Base-by-base conservation (phyloP, 1,140 invertebrate species). In the Musca vetustissima region DNA sequence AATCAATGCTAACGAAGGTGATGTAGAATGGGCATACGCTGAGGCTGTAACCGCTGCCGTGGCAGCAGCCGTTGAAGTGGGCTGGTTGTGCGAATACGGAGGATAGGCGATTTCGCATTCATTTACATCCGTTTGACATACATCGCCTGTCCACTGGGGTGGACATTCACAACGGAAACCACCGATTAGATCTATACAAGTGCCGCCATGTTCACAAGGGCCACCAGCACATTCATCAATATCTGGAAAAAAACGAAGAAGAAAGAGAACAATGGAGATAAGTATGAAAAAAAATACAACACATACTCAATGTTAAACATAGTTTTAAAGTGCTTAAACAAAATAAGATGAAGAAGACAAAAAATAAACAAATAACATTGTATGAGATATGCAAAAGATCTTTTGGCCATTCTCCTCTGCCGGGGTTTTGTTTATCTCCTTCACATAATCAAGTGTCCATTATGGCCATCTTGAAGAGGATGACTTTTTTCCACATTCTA, bases 191-290 rank as follows among this genome's bases (percentile, higher is more conserved):
- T 93, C 91, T 17, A 91, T 83, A 82, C 95, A 97, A 57, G 89
- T 92, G 32, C 92, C 95, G 52, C 91, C 92, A 83, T 97, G 95
- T 79, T 91, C 87, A 80, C 95, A 97, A 1, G 95, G 91, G 72
- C 89, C 87, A 4, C 89, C 91, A 19, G 87, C 87, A 76, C 94
- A 96, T 80, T 96, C 93, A 81, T 94, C 91, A 71, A 96, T 89
- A 81, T 92, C 90, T 87, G 81, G 50, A 81, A 61, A 28, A n/a
- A 24, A 61, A 24, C 4, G 8, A 25, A 43, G 36, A 17, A 32
- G 19, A 24, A 24, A 8, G 14, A 32, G n/a, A 61, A 24, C n/a
- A 61, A 32, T 19, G 15, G 4, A 59, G 15, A 61, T 24, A 32
- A 61, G 25, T 6, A 24, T 13, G n/a, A 32, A 28, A 8, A 28